Evolutionary conservation across 2,888 invertebrate genomes (phyloP).

Genomic region (Sylvicola cinctus): DNA sequence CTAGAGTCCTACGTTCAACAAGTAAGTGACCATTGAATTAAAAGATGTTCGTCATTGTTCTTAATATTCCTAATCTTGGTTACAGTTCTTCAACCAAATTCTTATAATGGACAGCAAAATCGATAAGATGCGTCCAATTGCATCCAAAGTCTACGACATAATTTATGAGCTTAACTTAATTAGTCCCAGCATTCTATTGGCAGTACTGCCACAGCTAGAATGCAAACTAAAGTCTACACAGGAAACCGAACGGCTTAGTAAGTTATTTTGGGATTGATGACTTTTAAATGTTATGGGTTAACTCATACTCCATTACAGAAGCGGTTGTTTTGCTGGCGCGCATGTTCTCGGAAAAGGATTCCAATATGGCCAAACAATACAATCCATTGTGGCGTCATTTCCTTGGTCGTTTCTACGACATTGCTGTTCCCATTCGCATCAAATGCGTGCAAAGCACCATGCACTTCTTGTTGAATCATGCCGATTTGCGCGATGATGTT

Average conservation of each 20-base stretch:
- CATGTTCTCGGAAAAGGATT: constrained; percentile 93
- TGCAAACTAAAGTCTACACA: constrained; percentile 85
- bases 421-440: constrained; percentile 75
- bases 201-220: constrained; percentile 85
- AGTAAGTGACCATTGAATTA: constrained; percentile 30
- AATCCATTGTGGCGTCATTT: constrained; percentile 81
- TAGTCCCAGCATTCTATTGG: constrained; percentile 63
- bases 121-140: constrained; percentile 57
- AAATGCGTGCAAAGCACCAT: constrained; percentile 96
- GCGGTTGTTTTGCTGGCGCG: constrained; percentile 78
- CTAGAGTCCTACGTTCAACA: constrained; percentile 88
- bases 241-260: constrained; percentile 63
- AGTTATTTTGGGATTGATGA: too few relatives aligned
- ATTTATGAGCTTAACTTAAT: constrained; percentile 92
- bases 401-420: constrained; percentile 87
- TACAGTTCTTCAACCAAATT: constrained; percentile 87
- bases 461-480: constrained; percentile 90
- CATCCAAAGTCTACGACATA: constrained; percentile 77
- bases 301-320: too few relatives aligned
- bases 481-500: constrained; percentile 74
- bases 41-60: neutral
- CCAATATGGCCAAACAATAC: constrained; percentile 71
- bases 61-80: constrained; percentile 8
- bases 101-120: constrained; percentile 73
- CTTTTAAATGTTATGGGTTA: too few relatives aligned